Evolutionary conservation across 2,797 vertebrate species (phyloP).

Genomic region (Platyrinchus mystaceus): DNA sequence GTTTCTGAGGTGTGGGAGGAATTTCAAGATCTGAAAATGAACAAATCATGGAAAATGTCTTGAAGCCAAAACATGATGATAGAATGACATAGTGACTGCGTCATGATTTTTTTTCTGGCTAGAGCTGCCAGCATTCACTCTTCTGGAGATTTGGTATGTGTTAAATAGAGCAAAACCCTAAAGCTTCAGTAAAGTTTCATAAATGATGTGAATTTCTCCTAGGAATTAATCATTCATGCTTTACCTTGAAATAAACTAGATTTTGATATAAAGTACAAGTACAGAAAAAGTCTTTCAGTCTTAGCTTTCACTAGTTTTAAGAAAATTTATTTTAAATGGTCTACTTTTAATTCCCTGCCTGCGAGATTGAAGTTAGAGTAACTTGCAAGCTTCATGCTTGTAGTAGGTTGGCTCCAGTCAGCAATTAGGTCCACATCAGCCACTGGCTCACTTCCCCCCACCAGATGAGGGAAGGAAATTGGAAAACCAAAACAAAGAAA

Average conservation of each 20-base stretch:
- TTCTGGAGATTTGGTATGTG: background rate
- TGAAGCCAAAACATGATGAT: slow-evolving; percentile 13
- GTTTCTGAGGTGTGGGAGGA: slow-evolving; percentile 46
- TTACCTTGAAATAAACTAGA: background rate
- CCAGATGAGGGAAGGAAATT: background rate
- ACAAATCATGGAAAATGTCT: background rate
- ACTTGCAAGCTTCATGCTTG: background rate
- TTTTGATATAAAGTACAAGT: background rate
- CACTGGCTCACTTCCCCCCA: background rate
- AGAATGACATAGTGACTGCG: slow-evolving; percentile 36
- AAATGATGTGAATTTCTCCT: background rate
- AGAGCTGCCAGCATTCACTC: background rate
- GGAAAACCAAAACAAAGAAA: background rate
- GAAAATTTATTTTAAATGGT: background rate
- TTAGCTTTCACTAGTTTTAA: background rate
- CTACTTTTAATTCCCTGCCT: background rate
- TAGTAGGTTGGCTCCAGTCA: background rate
- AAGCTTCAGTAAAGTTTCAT: background rate
- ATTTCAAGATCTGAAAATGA: slow-evolving; percentile 48
- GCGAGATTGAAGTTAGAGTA: background rate
- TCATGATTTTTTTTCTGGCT: background rate
- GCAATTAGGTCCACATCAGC: background rate
- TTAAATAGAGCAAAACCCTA: background rate
- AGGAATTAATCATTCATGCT: background rate
- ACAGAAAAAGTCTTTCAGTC: background rate